A percentile compares a stretch with the other conserved stretches of the same genome.
Evolutionary conservation across 2,888 invertebrate genomes (phyloP).

Genomic region (Clivina fossor): DNA sequence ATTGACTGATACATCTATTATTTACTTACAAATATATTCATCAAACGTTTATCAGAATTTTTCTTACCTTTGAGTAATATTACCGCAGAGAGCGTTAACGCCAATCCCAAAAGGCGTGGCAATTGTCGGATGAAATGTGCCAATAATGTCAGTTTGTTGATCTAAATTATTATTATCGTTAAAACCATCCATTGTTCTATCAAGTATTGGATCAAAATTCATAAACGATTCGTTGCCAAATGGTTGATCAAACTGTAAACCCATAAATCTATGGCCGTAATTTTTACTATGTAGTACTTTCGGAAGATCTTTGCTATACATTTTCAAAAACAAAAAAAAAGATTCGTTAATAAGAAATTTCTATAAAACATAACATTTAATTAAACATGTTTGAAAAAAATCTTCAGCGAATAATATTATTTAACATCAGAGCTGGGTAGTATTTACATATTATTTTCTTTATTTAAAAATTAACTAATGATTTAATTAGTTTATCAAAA

Average conservation of each 20-base stretch:
- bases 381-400: too few relatives aligned
- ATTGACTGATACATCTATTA: too few relatives aligned
- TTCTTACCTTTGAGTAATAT: constrained; percentile 54
- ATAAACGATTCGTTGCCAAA: constrained; percentile 3
- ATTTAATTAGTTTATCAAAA: too few relatives aligned
- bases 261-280: too few relatives aligned
- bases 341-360: too few relatives aligned
- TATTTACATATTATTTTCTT: too few relatives aligned
- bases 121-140: constrained; percentile 55
- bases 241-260: constrained; percentile 22
- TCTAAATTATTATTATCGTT: constrained; percentile 7
- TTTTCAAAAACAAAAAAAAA: too few relatives aligned
- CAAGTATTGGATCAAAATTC: constrained; percentile 10
- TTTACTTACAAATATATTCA: too few relatives aligned
- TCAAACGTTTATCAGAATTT: not conserved
- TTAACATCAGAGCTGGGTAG: too few relatives aligned
- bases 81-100: constrained; percentile 58
- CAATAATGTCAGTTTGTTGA: constrained; percentile 38
- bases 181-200: not conserved
- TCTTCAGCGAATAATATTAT: too few relatives aligned
- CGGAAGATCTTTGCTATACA: constrained; percentile 1
- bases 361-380: too few relatives aligned
- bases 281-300: not conserved
- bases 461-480: too few relatives aligned
- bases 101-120: constrained; percentile 54